Percentiles rank a stretch among this genome's conserved stretches.
Conservation (phyloP, 2,113 vertebrate species). For the Nansenia antarctica region DNA sequence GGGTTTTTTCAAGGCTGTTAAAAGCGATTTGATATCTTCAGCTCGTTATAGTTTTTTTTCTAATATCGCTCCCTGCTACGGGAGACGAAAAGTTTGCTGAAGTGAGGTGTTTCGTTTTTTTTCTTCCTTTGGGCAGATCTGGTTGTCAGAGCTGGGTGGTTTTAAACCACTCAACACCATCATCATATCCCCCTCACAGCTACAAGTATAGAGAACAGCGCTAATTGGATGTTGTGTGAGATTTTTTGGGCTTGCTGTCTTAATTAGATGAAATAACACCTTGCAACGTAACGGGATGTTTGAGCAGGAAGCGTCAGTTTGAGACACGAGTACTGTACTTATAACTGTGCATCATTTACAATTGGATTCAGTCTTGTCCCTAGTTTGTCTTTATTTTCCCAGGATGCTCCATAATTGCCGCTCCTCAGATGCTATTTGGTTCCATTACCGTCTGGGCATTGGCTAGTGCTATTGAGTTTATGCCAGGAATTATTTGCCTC, state of each 20-base stretch:
- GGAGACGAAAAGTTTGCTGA: too few species aligned
- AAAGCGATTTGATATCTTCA: too few species aligned
- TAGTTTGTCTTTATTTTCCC: conserved; percentile 40
- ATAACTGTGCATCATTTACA: conserved; percentile 33
- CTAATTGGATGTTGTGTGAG: background rate
- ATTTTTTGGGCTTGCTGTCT: background rate
- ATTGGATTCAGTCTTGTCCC: conserved; percentile 23
- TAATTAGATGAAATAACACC: background rate
- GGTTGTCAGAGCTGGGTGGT: too few species aligned
- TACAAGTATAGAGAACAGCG: background rate
- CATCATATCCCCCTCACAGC: background rate
- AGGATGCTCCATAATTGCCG: conserved; percentile 39
- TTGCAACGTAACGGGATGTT: background rate
- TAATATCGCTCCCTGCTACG: too few species aligned
- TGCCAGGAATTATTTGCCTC: conserved; percentile 53
- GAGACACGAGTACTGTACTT: too few species aligned
- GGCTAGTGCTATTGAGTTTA: conserved; percentile 37
- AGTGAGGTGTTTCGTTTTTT: too few species aligned
- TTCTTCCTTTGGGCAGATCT: too few species aligned
- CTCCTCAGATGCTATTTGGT: conserved; percentile 51
- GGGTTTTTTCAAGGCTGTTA: too few species aligned
- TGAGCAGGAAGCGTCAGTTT: background rate
- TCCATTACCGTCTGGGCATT: conserved; percentile 20
- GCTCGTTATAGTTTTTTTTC: too few species aligned
- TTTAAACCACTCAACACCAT: too few species aligned